Evolutionary conservation across 2,113 vertebrate species (phyloP).

Genomic region (Agapornis roseicollis): DNA sequence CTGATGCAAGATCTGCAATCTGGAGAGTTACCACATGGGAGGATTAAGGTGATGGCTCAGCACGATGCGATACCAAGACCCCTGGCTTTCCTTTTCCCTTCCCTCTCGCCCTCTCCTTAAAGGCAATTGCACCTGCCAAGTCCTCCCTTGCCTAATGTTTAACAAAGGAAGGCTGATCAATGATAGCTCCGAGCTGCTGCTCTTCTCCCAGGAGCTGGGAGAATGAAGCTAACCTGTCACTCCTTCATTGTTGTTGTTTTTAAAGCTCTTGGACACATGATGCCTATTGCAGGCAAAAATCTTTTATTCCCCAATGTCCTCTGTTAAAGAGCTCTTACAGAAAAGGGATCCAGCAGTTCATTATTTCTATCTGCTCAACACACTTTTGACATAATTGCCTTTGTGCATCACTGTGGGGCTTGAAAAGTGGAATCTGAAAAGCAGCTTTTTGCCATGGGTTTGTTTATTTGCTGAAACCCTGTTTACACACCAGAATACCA

Average conservation of each 20-base stretch:
- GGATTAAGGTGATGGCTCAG: not conserved
- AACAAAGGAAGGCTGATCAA: not conserved
- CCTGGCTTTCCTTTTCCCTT: not conserved
- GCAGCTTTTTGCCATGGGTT: not conserved
- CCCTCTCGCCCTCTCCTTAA: not conserved
- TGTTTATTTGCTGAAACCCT: not conserved
- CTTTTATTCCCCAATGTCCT: not conserved
- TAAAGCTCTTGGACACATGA: not conserved
- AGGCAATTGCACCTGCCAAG: not conserved
- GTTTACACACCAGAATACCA: not conserved
- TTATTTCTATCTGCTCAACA: slow-evolving; percentile 35
- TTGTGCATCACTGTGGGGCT: not conserved
- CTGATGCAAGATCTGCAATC: not conserved
- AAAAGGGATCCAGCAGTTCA: slow-evolving; percentile 8
- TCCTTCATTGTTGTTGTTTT: not conserved
- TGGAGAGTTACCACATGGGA: not conserved
- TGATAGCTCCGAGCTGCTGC: not conserved
- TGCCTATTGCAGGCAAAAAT: not conserved
- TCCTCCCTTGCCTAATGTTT: not conserved
- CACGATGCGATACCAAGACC: fast-evolving
- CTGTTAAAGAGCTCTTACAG: slow-evolving; percentile 21
- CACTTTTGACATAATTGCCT: not conserved
- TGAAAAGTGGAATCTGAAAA: not conserved
- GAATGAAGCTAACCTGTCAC: not conserved
- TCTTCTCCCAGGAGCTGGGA: not conserved